These are phyloP conservation scores for Pelosia muscerda DNA, from an alignment of 2,888 invertebrate genomes.

Conservation along the genomic window DNA sequence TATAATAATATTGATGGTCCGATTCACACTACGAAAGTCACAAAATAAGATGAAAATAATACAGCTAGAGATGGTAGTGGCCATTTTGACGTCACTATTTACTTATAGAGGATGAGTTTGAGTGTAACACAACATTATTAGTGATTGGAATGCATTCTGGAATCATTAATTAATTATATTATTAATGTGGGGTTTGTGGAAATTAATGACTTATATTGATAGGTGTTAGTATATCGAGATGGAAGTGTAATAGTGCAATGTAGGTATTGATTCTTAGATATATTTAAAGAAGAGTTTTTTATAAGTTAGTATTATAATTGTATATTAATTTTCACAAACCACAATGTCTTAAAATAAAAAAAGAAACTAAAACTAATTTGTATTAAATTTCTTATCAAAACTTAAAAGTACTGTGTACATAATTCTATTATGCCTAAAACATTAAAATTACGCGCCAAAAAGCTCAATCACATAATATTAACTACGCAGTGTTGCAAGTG, in stretches of 20 bases:
- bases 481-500: constrained; percentile 61
- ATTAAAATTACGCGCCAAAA: constrained; percentile 59
- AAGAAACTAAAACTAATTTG: constrained; percentile 71
- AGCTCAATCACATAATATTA: constrained; percentile 68
- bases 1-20: no score
- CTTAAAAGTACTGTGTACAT: constrained; percentile 55
- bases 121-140: constrained; percentile 35
- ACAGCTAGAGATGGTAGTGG: no score
- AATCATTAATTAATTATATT: constrained; percentile 17
- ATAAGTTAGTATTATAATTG: constrained; percentile 1
- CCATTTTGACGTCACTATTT: not conserved
- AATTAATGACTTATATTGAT: constrained; percentile 20
- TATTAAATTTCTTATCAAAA: constrained; percentile 58
- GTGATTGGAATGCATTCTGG: constrained; percentile 39
- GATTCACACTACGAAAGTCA: no score
- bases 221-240: not conserved
- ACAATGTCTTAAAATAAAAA: constrained; percentile 54
- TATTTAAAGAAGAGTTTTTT: not conserved
- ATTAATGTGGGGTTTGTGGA: constrained; percentile 23
- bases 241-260: not conserved
- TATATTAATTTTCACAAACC: constrained; percentile 51
- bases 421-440: constrained; percentile 54
- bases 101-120: constrained; percentile 15
- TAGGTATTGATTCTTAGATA: not conserved
- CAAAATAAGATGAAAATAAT: no score